A percentile compares a stretch with the other conserved stretches of the same genome.
phyloP scores from a whole-genome alignment of 1,140 invertebrate genomes.

The Pissodes strobi region DNA sequence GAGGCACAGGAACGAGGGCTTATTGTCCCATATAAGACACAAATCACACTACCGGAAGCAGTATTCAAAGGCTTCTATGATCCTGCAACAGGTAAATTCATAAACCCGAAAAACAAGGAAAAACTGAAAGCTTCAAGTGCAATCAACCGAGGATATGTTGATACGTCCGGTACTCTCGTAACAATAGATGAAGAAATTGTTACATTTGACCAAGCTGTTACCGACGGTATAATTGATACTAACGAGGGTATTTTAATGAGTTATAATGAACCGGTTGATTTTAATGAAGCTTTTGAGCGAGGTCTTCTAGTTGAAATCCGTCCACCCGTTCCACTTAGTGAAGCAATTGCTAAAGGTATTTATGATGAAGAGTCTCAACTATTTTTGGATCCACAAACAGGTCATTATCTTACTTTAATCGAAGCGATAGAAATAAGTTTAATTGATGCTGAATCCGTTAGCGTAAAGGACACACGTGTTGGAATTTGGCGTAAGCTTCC shows the following conservation, averaged over 20 bases:
- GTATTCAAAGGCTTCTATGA: constrained; percentile 85
- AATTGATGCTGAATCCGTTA: constrained; percentile 81
- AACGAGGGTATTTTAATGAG: constrained; percentile 70
- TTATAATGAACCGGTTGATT: constrained; percentile 72
- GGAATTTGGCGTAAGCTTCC: constrained; percentile 76
- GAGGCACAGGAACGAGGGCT: constrained; percentile 81
- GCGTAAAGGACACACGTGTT: constrained; percentile 78
- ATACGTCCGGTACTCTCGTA: constrained; percentile 78
- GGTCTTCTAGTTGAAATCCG: constrained; percentile 82
- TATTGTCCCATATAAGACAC: constrained; percentile 79
- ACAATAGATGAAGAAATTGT: constrained; percentile 73
- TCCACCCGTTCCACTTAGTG: constrained; percentile 79
- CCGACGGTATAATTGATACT: constrained; percentile 77
- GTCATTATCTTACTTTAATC: constrained; percentile 72
- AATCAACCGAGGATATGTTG: constrained; percentile 71
- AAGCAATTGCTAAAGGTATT: constrained; percentile 81
- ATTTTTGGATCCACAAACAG: constrained; percentile 80
- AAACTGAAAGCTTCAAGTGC: constrained; percentile 70
- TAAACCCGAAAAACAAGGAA: constrained; percentile 71
- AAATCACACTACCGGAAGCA: constrained; percentile 82
- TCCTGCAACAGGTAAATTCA: constrained; percentile 72
- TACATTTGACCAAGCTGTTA: constrained; percentile 81
- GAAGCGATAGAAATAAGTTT: constrained; percentile 76
- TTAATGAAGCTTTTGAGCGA: constrained; percentile 83
- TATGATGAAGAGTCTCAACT: constrained; percentile 74